Base-by-base conservation (phyloP, 2,888 invertebrate species). In the Lapara coniferarum region DNA sequence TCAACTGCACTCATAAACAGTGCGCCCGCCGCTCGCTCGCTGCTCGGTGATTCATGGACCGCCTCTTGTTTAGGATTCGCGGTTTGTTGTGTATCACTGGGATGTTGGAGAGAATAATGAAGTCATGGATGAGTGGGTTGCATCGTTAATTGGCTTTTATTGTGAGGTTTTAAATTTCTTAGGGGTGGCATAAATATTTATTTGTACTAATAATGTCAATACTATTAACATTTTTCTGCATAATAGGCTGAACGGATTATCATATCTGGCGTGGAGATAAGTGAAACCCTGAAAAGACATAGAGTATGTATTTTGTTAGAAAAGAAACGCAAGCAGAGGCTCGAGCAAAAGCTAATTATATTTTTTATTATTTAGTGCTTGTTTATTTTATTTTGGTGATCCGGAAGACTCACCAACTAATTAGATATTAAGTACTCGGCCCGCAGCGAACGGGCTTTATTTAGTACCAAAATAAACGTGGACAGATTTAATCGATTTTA, bases 1-100 rank as follows among this genome's bases (percentile, higher is more conserved):
- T 90, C 91, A 89, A 89, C 84, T 88, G 87, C 89, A 89, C 90
- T 89, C 91, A 89, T 91, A 91, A 91, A 92, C 88, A 85, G 86
- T 84, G 86, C 83, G 77, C 80, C 82, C 83, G 83, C 80, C 83
- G 77, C 80, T 82, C 83, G 83, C 80, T 83, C 81, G 78, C 78
- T 78, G 78, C 77, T 79, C 77, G 80, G 81, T 89, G 86, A 88
- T 88, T 87, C 84, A 89, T 86, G 78, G 79, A 80, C 57, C 49
- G 76, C 77, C 77, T 74, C 81, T 79, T 83, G 86, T 82, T 85
- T 83, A 84, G 84, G 84, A 85, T 84, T 85, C 80, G 82, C 78
- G 81, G 85, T 86, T 87, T 85, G 85, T 85, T 78, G 81, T 80
- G 71, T 83, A 84, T 84, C 84, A 82, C 79, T 71, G 63, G 46